These are phyloP conservation scores for Salminus brasiliensis DNA, from an alignment of 2,113 vertebrate genomes.

Conservation along the genomic window DNA sequence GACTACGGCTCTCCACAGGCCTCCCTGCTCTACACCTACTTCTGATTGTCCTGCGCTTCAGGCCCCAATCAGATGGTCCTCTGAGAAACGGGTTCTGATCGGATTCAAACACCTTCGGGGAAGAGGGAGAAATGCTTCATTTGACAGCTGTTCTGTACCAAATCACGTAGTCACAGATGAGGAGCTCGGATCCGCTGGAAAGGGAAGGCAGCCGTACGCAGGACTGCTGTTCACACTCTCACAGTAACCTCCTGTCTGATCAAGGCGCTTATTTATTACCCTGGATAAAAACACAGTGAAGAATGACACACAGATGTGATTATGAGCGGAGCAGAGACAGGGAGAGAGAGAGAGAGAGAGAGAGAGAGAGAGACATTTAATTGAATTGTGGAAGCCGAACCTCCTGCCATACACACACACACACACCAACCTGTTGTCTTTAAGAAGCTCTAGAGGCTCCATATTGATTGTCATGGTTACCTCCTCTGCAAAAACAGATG, in stretches of 20 bases:
- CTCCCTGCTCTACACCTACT: not conserved
- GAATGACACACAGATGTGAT: not conserved
- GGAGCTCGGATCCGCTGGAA: not conserved
- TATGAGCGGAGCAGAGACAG: too few species aligned
- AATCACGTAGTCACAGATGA: not conserved
- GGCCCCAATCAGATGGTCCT: not conserved
- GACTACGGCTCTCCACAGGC: not conserved
- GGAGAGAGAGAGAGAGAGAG: not conserved
- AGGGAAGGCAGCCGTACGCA: not conserved
- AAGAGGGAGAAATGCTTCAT: not conserved
- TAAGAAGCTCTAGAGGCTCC: conserved; percentile 58
- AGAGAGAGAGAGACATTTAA: conserved; percentile 57
- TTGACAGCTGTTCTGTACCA: not conserved
- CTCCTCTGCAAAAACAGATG: conserved; percentile 78
- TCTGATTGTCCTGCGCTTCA: too few species aligned
- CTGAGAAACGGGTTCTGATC: too few species aligned
- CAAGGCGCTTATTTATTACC: not conserved
- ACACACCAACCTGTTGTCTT: conserved; percentile 62
- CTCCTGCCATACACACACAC: conserved; percentile 46
- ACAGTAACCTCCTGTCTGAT: not conserved
- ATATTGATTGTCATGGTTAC: conserved; percentile 92
- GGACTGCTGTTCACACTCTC: not conserved
- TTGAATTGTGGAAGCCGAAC: conserved; percentile 71
- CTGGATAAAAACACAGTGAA: not conserved
- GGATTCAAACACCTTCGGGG: not conserved